These are phyloP conservation scores for Helogale parvula DNA, from an alignment of 2,113 vertebrate species.

Conservation along the genomic window DNA sequence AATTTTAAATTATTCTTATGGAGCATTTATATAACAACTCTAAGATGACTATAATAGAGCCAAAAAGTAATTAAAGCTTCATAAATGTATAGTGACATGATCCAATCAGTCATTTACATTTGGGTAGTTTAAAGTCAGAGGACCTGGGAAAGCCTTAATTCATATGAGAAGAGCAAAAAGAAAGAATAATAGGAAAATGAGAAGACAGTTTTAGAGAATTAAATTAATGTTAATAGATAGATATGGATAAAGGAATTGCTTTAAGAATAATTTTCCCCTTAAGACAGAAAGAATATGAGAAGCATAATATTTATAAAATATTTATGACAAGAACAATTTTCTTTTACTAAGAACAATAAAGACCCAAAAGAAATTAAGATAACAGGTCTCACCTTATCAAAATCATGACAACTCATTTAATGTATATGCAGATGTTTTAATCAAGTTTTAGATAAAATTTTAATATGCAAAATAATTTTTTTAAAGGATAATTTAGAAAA, in stretches of 20 bases:
- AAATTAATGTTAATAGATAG: not conserved
- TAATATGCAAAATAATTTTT: not conserved
- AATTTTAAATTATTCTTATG: constrained; percentile 65
- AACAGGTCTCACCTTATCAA: not conserved
- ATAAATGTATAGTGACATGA: constrained; percentile 31
- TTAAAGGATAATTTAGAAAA: not conserved
- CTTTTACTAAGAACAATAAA: not conserved
- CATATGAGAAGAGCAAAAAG: not conserved
- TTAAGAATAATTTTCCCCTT: constrained; percentile 4
- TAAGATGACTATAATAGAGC: constrained; percentile 36
- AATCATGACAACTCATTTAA: not conserved
- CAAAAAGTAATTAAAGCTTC: constrained; percentile 63
- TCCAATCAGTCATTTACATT: constrained; percentile 38
- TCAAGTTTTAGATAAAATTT: not conserved
- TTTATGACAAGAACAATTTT: not conserved
- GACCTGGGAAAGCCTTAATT: not conserved
- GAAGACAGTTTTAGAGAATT: not conserved
- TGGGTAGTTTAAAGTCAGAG: constrained; percentile 29
- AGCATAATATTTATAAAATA: constrained; percentile 9
- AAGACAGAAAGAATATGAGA: not conserved
- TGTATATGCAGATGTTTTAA: not conserved
- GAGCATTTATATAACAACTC: constrained; percentile 38
- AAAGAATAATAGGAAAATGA: not conserved
- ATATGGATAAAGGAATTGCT: not conserved
- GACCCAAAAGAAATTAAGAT: not conserved